Conservation (phyloP, 2,113 vertebrate genomes). For the Cavia aperea region DNA sequence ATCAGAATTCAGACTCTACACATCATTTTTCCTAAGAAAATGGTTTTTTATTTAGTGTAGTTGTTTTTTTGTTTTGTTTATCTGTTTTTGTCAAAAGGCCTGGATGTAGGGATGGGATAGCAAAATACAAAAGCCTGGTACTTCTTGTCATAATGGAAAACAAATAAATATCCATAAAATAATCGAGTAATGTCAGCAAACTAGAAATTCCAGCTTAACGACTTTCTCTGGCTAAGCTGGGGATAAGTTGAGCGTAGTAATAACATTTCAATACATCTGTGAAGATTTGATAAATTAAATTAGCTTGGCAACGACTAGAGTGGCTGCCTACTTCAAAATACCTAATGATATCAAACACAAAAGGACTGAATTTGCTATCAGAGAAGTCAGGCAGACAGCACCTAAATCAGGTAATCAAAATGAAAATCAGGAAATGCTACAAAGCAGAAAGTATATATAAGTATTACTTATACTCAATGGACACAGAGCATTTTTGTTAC, state of each 20-base stretch:
- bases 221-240: neutral
- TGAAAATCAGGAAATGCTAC: neutral
- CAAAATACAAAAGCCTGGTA: neutral
- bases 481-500: neutral
- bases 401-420: neutral
- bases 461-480: no score
- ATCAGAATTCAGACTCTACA: neutral
- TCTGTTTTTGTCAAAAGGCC: neutral
- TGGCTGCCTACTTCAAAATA: neutral
- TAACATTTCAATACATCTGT: neutral
- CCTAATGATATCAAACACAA: neutral
- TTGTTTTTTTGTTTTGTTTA: neutral
- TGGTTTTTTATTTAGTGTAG: no score
- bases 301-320: neutral
- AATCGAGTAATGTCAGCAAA: neutral
- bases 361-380: neutral
- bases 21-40: neutral
- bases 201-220: neutral
- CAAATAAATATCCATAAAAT: neutral
- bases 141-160: neutral
- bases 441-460: neutral
- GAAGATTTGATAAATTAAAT: neutral
- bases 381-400: neutral
- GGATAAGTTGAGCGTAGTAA: neutral
- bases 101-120: neutral